Conservation (phyloP, 2,888 invertebrate genomes). For the Antheraea assamensis region DNA sequence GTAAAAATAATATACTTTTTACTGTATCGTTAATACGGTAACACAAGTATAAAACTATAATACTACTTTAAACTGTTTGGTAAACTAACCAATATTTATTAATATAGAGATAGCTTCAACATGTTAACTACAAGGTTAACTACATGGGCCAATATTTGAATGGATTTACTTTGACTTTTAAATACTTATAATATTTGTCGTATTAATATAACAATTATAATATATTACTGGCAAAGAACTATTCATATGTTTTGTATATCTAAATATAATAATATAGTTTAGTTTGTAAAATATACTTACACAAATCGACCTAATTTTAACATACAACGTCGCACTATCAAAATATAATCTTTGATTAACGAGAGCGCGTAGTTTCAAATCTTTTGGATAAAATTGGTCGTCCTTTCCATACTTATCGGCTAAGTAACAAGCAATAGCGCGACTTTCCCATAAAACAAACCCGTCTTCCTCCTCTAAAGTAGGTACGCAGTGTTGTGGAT, state of each 20-base stretch:
- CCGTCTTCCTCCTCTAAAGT: constrained; percentile 85
- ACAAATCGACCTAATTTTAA: constrained; percentile 84
- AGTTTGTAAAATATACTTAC: constrained; percentile 60
- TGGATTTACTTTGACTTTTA: neutral
- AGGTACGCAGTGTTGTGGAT: constrained; percentile 86
- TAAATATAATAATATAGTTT: constrained; percentile 3
- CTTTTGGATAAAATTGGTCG: constrained; percentile 83
- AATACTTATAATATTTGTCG: neutral
- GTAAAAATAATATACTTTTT: too few relatives aligned
- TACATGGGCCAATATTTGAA: too few relatives aligned
- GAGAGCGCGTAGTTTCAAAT: constrained; percentile 78
- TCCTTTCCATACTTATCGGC: constrained; percentile 83
- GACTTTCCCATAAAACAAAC: constrained; percentile 86
- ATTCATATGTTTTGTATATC: neutral
- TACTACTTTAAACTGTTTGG: too few relatives aligned
- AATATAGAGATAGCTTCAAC: too few relatives aligned
- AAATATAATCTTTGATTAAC: constrained; percentile 85
- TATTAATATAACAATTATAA: neutral
- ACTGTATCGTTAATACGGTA: too few relatives aligned
- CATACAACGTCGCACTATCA: constrained; percentile 83
- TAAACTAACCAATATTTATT: too few relatives aligned
- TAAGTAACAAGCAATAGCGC: constrained; percentile 84
- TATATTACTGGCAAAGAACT: neutral
- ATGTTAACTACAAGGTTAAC: too few relatives aligned
- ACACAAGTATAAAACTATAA: too few relatives aligned